These are phyloP conservation scores for Neosilurus mollespiculum DNA, from an alignment of 2,797 vertebrate genomes.

Conservation along the genomic window DNA sequence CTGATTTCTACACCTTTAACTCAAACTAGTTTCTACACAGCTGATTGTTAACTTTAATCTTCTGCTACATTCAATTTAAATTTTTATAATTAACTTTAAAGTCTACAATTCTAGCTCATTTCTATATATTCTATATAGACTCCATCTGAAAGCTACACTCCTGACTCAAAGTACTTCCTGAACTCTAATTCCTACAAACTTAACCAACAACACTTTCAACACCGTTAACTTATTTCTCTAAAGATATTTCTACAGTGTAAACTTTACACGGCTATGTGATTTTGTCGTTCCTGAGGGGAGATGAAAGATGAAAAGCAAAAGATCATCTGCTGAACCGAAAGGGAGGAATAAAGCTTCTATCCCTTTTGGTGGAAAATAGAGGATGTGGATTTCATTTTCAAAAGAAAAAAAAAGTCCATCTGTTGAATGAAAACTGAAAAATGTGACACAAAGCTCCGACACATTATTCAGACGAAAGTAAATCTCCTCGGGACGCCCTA, in stretches of 20 bases:
- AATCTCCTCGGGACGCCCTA: not conserved
- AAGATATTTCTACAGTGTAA: not conserved
- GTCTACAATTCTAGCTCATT: no score
- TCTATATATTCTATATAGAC: not conserved
- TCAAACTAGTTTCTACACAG: not conserved
- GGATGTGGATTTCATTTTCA: conserved; percentile 4
- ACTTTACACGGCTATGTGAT: not conserved
- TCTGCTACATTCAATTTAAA: not conserved
- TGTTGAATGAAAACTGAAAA: not conserved
- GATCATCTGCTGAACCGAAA: not conserved
- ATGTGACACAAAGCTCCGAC: not conserved
- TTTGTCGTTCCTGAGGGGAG: not conserved
- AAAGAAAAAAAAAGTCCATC: conserved; percentile 20
- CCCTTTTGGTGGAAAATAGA: conserved; percentile 1
- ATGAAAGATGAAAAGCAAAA: not conserved
- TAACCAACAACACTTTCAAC: no score
- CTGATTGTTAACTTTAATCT: no score
- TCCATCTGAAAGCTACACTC: no score
- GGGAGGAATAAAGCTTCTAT: not conserved
- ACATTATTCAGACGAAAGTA: not conserved
- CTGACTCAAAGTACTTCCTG: no score
- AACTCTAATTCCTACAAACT: no score
- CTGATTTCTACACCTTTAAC: not conserved
- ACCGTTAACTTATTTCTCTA: not conserved
- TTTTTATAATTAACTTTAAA: not conserved